phyloP scores from a whole-genome alignment of 2,888 invertebrate genomes.

The Tanytarsus gracilentus region DNA sequence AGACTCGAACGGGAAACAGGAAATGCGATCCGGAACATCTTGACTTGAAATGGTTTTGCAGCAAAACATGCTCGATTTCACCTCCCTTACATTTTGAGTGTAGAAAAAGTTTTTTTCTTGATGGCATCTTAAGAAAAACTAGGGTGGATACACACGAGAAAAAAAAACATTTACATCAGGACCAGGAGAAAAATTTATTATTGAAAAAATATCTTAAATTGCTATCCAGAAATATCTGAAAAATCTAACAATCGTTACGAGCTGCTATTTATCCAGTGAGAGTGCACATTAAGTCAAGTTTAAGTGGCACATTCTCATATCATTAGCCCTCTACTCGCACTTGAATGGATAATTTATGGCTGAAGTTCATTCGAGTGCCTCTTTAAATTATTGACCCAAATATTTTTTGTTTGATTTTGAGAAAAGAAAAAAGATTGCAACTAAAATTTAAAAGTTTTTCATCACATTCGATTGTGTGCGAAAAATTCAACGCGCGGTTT shows the following conservation, averaged over 20 bases:
- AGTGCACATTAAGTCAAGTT: background rate
- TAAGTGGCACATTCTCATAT: no score
- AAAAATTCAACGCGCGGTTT: no score
- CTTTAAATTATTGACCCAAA: no score
- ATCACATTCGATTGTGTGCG: no score
- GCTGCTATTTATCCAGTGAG: background rate
- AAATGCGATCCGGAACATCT: constrained; percentile 31
- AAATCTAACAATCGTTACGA: background rate
- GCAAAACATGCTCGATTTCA: constrained; percentile 19
- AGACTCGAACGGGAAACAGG: constrained; percentile 29
- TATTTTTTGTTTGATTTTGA: background rate
- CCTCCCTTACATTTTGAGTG: constrained; percentile 15
- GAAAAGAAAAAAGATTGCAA: background rate
- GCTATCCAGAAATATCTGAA: no score
- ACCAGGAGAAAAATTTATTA: background rate
- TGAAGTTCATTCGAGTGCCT: no score
- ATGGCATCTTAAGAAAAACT: background rate
- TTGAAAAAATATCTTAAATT: no score
- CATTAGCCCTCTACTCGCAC: no score
- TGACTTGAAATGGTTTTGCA: constrained; percentile 18
- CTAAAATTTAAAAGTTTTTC: background rate
- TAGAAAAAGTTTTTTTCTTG: background rate
- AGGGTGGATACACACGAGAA: background rate
- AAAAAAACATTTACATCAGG: background rate
- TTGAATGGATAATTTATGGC: no score